Base-by-base conservation (phyloP, 1,140 invertebrate genomes). In the Centruroides vittatus region DNA sequence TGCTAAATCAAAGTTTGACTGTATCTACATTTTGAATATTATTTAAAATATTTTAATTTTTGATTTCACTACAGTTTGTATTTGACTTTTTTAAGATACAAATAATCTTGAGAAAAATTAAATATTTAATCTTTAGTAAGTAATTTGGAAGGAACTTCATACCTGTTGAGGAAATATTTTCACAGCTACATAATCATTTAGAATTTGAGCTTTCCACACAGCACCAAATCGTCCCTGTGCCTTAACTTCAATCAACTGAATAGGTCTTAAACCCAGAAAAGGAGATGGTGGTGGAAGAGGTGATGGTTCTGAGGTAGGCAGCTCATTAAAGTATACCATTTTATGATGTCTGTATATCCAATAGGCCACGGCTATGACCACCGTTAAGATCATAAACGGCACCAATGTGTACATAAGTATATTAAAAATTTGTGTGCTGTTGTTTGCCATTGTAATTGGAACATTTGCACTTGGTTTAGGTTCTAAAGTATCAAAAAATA, bases 201-300 rank as follows among this genome's bases (percentile, higher is more conserved):
- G 67, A 69, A 86, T 82, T 36, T 36, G 23, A 0, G 89, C 93
- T 71, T 91, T 89, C 91, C 92, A 97, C 7, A 98, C 93, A 47
- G 89, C 86, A 4, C 94, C 93, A 74, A 95, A 98, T 47, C 93
- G 80, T n/a, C 95, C 95, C 53, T 88, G 57, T 58, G 70, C 68
- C 56, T 91, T 88, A 5, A 94, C 82, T 75, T 96, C 93, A 51
- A 91, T 76, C 47, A 97, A 56, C 55, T 79, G 73, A 10, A 81
- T 69, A 36, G 76, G 73, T 63, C 69, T 66, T 55, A 73, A 59
- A 47, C 68, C 68, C 12, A 73, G 66, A 46, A 67, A 62, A 47
- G 72, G 70, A 5, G 74, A 73, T 5, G 73, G 76, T 48, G 71
- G 72, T 58, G 70, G 64, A 54, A 72, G 60, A 53, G 72, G 67